Conservation (phyloP, 2,888 invertebrate genomes). For the Brachyptera putata region DNA sequence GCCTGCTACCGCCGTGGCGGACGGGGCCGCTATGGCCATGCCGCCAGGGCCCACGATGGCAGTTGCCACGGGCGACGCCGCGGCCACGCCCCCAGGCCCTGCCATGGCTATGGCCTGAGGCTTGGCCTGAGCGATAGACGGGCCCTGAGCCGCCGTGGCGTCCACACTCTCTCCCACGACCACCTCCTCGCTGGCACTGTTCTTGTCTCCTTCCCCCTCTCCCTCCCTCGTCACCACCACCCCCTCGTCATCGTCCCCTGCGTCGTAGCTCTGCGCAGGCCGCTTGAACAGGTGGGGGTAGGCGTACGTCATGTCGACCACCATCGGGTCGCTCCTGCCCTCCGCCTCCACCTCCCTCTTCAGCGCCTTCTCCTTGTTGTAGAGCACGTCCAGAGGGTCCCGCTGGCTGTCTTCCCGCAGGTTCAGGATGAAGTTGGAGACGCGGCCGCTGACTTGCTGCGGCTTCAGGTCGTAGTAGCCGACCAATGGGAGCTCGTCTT, state of each 20-base stretch:
- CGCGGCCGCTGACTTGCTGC: not conserved
- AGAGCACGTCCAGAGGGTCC: not conserved
- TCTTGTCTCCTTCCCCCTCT: not conserved
- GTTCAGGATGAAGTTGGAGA: not conserved
- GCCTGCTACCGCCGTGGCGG: constrained; percentile 51
- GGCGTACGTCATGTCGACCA: not conserved
- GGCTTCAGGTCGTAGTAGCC: not conserved
- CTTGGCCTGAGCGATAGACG: constrained; percentile 45
- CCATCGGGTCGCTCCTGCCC: no score
- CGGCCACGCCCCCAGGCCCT: constrained; percentile 49
- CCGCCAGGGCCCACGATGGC: constrained; percentile 51
- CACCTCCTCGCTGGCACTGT: constrained; percentile 23
- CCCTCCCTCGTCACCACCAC: not conserved
- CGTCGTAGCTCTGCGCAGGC: constrained; percentile 2
- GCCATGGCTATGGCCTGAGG: constrained; percentile 50
- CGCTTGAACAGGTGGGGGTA: constrained; percentile 1
- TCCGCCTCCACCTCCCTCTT: not conserved
- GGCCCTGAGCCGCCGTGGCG: constrained; percentile 22
- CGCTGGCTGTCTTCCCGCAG: not conserved
- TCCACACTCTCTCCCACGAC: constrained; percentile 34
- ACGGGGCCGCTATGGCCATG: constrained; percentile 48
- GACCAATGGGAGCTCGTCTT: not conserved
- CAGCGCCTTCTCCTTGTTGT: not conserved
- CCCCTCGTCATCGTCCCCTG: not conserved
- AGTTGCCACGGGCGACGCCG: constrained; percentile 48